Percentiles rank a stretch among this genome's conserved stretches.
phyloP scores from a whole-genome alignment of 1,140 invertebrate species.

The Maconellicoccus hirsutus region DNA sequence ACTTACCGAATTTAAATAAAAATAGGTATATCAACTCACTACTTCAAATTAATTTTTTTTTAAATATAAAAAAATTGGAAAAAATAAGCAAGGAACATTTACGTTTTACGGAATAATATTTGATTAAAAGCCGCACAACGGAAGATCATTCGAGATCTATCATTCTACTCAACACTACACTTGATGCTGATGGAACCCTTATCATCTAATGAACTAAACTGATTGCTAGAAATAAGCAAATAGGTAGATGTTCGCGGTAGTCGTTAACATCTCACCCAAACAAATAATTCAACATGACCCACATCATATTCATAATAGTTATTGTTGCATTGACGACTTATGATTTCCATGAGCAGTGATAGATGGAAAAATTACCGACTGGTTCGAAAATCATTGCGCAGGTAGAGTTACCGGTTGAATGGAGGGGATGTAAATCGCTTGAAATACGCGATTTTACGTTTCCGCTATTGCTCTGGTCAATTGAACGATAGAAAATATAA shows the following conservation, averaged over 20 bases:
- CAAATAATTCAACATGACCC: background rate
- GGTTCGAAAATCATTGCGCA: background rate
- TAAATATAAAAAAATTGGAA: too few species aligned
- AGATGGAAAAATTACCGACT: background rate
- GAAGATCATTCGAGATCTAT: background rate
- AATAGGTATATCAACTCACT: too few species aligned
- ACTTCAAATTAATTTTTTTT: too few species aligned
- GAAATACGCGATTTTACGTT: too few species aligned
- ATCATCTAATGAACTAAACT: background rate
- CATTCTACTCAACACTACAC: background rate
- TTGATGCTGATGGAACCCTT: background rate
- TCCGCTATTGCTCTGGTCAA: too few species aligned
- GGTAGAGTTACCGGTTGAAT: too few species aligned
- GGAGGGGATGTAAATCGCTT: too few species aligned
- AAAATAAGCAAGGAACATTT: background rate
- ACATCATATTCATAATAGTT: background rate
- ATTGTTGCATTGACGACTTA: background rate
- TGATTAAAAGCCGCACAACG: background rate
- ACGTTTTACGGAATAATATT: background rate
- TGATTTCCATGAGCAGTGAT: conserved; percentile 3
- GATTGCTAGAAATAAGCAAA: background rate
- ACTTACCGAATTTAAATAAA: too few species aligned
- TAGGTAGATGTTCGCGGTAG: conserved; percentile 1
- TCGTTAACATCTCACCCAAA: conserved; percentile 3
- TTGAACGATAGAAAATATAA: too few species aligned